Evolutionary conservation across 2,888 invertebrate genomes (phyloP).

Genomic region (Drosophila neotestacea): DNA sequence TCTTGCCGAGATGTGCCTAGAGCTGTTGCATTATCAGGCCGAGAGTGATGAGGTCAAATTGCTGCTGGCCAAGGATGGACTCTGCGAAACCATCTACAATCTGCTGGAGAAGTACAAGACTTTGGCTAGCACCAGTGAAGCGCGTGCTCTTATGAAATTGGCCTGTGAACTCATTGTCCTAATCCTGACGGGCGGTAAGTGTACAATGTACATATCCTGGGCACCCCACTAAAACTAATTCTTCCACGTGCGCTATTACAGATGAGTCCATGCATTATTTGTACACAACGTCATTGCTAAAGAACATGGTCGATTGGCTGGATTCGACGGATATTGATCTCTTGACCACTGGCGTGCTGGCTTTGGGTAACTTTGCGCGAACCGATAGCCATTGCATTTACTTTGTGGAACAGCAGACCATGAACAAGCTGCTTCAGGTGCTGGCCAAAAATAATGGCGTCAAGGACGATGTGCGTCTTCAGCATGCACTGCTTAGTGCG

Average conservation of each 20-base stretch:
- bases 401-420: constrained; percentile 92
- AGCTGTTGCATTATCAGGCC: constrained; percentile 91
- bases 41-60: constrained; percentile 93
- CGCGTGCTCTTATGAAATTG: constrained; percentile 90
- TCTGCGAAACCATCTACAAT: constrained; percentile 91
- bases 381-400: constrained; percentile 93
- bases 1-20: constrained; percentile 91
- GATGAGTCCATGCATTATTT: constrained; percentile 95
- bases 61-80: constrained; percentile 90
- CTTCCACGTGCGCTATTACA: constrained; percentile 79
- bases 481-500: constrained; percentile 87
- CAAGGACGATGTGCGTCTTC: constrained; percentile 87
- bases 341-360: constrained; percentile 92
- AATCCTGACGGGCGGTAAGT: constrained; percentile 92
- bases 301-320: constrained; percentile 91
- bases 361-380: constrained; percentile 95
- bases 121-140: constrained; percentile 88
- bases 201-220: not conserved
- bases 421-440: constrained; percentile 88
- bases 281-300: constrained; percentile 90
- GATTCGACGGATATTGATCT: constrained; percentile 90
- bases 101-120: constrained; percentile 90
- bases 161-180: constrained; percentile 94
- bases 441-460: constrained; percentile 87
- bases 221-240: not conserved